A percentile compares a stretch with the other conserved stretches of the same genome.
phyloP scores from a whole-genome alignment of 2,797 vertebrate genomes.

The Pteronotus mesoamericanus region DNA sequence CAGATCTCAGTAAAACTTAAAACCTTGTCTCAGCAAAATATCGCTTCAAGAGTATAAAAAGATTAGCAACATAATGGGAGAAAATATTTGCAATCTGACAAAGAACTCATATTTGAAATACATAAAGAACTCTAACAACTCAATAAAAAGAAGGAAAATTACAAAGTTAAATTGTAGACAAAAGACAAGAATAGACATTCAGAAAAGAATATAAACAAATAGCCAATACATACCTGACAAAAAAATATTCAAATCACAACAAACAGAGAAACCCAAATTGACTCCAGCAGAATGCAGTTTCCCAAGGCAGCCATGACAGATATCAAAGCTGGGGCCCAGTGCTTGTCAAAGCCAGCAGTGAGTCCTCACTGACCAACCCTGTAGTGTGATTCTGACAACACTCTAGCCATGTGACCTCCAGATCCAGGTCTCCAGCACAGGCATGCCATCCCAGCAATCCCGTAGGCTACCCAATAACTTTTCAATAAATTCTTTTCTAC shows the following conservation, averaged over 20 bases:
- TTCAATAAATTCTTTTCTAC: not conserved
- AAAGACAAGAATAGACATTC: not conserved
- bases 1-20: not conserved
- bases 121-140: not conserved
- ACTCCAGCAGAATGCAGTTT: not conserved
- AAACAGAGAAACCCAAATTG: not conserved
- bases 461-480: not conserved
- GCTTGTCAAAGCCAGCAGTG: not conserved
- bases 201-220: not conserved
- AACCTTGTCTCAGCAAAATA: not conserved
- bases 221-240: not conserved
- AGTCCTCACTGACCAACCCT: not conserved
- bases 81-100: not conserved
- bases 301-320: not conserved
- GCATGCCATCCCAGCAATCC: not conserved
- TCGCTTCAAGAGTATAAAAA: not conserved
- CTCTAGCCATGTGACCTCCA: not conserved
- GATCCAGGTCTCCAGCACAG: not conserved
- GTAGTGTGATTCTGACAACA: not conserved
- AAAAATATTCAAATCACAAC: not conserved
- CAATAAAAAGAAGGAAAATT: not conserved
- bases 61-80: not conserved
- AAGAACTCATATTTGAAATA: not conserved
- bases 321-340: not conserved
- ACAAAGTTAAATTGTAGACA: not conserved